Percentiles rank a stretch among this genome's conserved stretches.
Evolutionary conservation across 2,797 vertebrate species (phyloP).

Genomic region (Sitta carolinensis): DNA sequence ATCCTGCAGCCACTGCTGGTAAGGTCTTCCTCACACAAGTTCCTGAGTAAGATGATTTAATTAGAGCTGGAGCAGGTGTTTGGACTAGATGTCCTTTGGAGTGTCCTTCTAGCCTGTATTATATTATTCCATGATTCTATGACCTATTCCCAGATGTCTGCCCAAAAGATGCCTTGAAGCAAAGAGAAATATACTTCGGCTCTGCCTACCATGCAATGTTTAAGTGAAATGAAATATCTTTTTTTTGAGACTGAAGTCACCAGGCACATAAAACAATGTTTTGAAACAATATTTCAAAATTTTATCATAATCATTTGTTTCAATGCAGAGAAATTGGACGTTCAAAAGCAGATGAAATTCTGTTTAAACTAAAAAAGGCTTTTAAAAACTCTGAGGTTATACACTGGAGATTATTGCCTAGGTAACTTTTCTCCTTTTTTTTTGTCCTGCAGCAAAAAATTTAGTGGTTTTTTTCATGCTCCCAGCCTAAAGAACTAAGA

Average conservation of each 20-base stretch:
- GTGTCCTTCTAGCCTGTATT: neutral
- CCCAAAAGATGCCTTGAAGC: neutral
- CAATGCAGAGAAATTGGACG: conserved; percentile 41
- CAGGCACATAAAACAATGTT: conserved; percentile 25
- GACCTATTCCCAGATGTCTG: neutral
- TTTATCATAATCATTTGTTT: conserved; percentile 53
- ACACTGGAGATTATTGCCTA: conserved; percentile 51
- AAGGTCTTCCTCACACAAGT: neutral
- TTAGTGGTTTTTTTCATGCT: conserved; percentile 5
- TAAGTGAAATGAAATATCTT: neutral
- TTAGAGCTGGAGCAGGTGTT: neutral
- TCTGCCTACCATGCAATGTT: neutral
- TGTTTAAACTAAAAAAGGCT: conserved; percentile 39
- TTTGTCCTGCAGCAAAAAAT: conserved; percentile 6
- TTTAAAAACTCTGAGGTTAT: neutral
- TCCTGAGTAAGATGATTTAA: neutral
- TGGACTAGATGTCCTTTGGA: neutral
- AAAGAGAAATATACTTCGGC: neutral
- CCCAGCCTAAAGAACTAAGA: conserved; percentile 40
- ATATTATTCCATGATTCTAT: neutral
- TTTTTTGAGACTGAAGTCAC: neutral
- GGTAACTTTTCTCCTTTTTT: conserved; percentile 5
- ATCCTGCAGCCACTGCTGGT: neutral
- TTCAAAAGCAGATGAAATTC: conserved; percentile 59
- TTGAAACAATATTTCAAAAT: conserved; percentile 50